phyloP scores from a whole-genome alignment of 2,888 invertebrate genomes.

The Ptychoptera albimana region DNA sequence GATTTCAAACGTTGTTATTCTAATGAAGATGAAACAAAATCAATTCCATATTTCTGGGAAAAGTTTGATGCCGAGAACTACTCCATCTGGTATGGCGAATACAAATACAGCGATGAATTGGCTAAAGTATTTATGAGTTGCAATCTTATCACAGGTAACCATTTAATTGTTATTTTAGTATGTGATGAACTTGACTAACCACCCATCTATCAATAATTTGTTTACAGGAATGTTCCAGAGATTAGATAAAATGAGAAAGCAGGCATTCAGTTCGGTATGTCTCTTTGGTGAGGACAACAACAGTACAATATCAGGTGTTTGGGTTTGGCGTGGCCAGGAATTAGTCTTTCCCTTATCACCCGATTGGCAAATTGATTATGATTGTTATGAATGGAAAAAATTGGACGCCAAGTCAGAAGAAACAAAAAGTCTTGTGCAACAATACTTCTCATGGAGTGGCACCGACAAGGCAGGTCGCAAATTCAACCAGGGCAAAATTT shows the following conservation, averaged over 20 bases:
- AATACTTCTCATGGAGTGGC: constrained; percentile 86
- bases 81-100: constrained; percentile 95
- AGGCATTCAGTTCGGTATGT: constrained; percentile 85
- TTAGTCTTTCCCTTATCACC: constrained; percentile 79
- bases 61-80: constrained; percentile 93
- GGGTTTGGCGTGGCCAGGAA: constrained; percentile 95
- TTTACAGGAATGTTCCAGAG: constrained; percentile 79
- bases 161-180: constrained; percentile 12
- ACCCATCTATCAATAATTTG: neutral
- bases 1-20: constrained; percentile 96
- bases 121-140: constrained; percentile 94
- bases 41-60: constrained; percentile 96
- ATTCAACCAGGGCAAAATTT: constrained; percentile 98
- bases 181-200: neutral
- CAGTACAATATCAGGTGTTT: constrained; percentile 87
- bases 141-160: constrained; percentile 77
- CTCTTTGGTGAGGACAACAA: constrained; percentile 87
- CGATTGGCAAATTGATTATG: constrained; percentile 96
- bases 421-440: constrained; percentile 71
- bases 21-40: constrained; percentile 84
- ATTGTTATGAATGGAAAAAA: constrained; percentile 91
- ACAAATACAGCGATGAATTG: constrained; percentile 88
- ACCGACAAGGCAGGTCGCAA: constrained; percentile 71
- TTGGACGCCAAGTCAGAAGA: constrained; percentile 63
- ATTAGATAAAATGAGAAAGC: constrained; percentile 94